Evolutionary conservation across 2,797 vertebrate genomes (phyloP).

Genomic region (Bryconaethiops microstoma): DNA sequence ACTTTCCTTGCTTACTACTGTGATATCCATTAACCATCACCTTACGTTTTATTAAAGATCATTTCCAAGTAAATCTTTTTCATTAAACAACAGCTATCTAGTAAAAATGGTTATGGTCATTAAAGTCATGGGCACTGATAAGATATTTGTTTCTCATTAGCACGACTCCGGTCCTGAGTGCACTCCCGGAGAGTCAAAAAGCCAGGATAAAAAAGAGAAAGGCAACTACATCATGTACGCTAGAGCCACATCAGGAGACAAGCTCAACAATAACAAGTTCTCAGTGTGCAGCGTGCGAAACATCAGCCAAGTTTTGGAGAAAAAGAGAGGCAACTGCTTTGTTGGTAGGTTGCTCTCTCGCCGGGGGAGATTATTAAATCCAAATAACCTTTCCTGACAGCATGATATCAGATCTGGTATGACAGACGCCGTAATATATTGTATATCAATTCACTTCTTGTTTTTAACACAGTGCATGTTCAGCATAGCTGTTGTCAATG

Average conservation of each 20-base stretch:
- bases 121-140: not conserved
- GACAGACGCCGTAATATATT: not conserved
- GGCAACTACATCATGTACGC: slow-evolving; percentile 99
- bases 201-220: slow-evolving; percentile 94
- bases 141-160: slow-evolving; percentile 67
- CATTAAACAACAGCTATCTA: not conserved
- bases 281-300: slow-evolving; percentile 95
- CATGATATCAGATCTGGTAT: not conserved
- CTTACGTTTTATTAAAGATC: not conserved
- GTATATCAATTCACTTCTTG: not conserved
- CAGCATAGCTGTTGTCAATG: not conserved
- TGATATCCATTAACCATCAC: not conserved
- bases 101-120: not conserved
- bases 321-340: slow-evolving; percentile 95
- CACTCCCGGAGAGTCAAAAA: slow-evolving; percentile 96
- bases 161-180: slow-evolving; percentile 98
- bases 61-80: not conserved
- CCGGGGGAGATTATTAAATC: no score
- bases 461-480: not conserved
- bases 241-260: slow-evolving; percentile 96
- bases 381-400: not conserved
- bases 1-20: not conserved
- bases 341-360: slow-evolving; percentile 83
- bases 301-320: slow-evolving; percentile 98
- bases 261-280: slow-evolving; percentile 99